phyloP scores from a whole-genome alignment of 2,797 vertebrate genomes.

The Ctenopoma multispine region DNA sequence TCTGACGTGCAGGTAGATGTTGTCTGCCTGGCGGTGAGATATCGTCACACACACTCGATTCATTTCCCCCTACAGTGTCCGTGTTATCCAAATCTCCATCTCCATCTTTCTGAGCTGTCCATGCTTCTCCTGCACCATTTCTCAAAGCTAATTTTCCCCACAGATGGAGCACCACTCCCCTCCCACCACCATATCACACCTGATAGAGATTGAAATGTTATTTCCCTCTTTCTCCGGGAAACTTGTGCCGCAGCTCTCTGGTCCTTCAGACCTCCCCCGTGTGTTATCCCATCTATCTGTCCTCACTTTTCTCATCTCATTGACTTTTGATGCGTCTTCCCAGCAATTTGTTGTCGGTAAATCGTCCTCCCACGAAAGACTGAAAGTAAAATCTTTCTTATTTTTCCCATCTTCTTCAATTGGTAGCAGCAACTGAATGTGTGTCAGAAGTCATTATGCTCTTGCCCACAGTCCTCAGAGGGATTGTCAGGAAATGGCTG shows the following conservation, averaged over 20 bases:
- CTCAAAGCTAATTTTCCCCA: conserved; percentile 43
- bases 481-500: conserved; percentile 33
- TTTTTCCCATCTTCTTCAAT: conserved; percentile 28
- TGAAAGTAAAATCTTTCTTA: neutral
- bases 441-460: conserved; percentile 54
- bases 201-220: conserved; percentile 72
- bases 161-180: conserved; percentile 38
- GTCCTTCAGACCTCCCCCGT: conserved; percentile 45
- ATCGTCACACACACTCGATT: conserved; percentile 36
- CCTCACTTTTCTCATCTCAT: conserved; percentile 62
- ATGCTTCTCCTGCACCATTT: conserved; percentile 42
- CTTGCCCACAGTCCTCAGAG: conserved; percentile 45
- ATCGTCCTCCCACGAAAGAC: conserved; percentile 23
- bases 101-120: conserved; percentile 63
- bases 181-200: conserved; percentile 42
- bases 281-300: conserved; percentile 53
- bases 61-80: conserved; percentile 49
- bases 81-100: conserved; percentile 72
- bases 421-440: neutral
- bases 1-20: conserved; percentile 33
- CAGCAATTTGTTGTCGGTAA: conserved; percentile 56
- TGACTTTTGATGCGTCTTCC: conserved; percentile 56
- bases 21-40: conserved; percentile 16
- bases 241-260: neutral
- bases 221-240: conserved; percentile 44